Percentiles rank a stretch among this genome's conserved stretches.
These are phyloP conservation scores for Lethrus apterus DNA, from an alignment of 1,140 invertebrate genomes.

Conservation along the genomic window DNA sequence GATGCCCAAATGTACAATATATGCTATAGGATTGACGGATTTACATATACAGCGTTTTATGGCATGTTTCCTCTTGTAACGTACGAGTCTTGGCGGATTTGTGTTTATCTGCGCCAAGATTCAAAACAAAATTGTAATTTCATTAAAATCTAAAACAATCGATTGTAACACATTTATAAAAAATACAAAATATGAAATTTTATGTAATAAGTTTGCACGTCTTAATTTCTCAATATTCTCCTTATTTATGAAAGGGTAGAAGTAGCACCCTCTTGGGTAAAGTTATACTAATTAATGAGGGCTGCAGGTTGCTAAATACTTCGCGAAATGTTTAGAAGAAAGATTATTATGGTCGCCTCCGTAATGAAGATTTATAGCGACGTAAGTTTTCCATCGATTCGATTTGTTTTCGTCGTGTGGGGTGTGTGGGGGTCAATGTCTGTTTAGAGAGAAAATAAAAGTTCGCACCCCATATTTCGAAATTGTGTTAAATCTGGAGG, in stretches of 20 bases:
- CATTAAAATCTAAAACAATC: no score
- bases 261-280: slow-evolving; percentile 24
- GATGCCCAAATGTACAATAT: slow-evolving; percentile 35
- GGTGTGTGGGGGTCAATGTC: not conserved
- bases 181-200: no score
- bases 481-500: slow-evolving; percentile 39
- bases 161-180: no score
- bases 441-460: slow-evolving; percentile 27
- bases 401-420: slow-evolving; percentile 5
- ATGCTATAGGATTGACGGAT: slow-evolving; percentile 33
- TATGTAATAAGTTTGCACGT: no score
- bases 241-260: no score
- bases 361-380: slow-evolving; percentile 14
- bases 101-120: slow-evolving; percentile 4
- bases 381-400: slow-evolving; percentile 4
- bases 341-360: slow-evolving; percentile 18
- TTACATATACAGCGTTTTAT: slow-evolving; percentile 43
- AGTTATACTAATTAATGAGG: slow-evolving; percentile 30
- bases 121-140: no score
- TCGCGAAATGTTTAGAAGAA: slow-evolving; percentile 20
- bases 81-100: not conserved
- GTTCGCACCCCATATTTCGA: slow-evolving; percentile 35
- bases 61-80: slow-evolving; percentile 16
- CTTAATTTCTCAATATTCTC: no score
- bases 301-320: slow-evolving; percentile 24